Evolutionary conservation across 2,888 invertebrate species (phyloP).

Genomic region (Noctua pronuba): DNA sequence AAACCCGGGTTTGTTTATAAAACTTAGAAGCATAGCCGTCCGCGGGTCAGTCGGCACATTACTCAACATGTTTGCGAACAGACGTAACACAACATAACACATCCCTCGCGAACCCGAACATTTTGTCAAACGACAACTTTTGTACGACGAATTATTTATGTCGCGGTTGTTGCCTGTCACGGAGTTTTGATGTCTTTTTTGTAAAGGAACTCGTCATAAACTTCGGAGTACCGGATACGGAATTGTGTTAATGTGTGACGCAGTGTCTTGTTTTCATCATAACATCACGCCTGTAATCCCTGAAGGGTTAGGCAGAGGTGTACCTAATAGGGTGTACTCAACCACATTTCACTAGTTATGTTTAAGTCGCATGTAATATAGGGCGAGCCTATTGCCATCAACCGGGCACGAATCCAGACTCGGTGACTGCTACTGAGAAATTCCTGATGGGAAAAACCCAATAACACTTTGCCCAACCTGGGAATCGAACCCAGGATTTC

Average conservation of each 20-base stretch:
- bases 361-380: too few species aligned
- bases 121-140: slow-evolving; percentile 50
- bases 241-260: slow-evolving; percentile 30
- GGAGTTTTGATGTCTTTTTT: slow-evolving; percentile 51
- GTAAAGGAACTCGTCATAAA: slow-evolving; percentile 33
- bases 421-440: too few species aligned
- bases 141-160: slow-evolving; percentile 38
- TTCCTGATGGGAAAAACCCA: too few species aligned
- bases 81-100: slow-evolving; percentile 12
- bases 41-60: slow-evolving; percentile 52
- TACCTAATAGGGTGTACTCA: too few species aligned
- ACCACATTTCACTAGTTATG: too few species aligned
- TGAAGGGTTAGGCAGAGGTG: too few species aligned
- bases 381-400: too few species aligned
- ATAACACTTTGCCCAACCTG: too few species aligned
- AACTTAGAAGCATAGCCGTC: slow-evolving; percentile 34
- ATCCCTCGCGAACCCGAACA: slow-evolving; percentile 23
- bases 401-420: too few species aligned
- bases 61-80: slow-evolving; percentile 55
- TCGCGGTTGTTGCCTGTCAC: slow-evolving; percentile 18
- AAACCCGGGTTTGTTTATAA: slow-evolving; percentile 57
- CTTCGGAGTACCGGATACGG: slow-evolving; percentile 16
- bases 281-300: too few species aligned
- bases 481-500: too few species aligned
- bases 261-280: neutral